Evolutionary conservation across 1,140 invertebrate species (phyloP).

Genomic region (Papilio xuthus): DNA sequence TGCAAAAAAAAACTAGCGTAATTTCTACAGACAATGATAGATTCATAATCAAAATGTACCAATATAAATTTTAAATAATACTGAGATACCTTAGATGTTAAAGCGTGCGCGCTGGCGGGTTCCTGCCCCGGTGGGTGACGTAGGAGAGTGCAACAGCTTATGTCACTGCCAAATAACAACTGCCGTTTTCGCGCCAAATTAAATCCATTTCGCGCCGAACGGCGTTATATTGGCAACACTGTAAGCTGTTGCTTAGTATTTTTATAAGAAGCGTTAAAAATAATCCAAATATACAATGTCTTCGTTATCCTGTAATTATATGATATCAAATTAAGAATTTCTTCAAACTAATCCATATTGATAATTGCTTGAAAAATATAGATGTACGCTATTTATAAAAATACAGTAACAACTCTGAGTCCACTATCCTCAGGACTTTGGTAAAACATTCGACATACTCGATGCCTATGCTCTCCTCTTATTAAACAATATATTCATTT

Average conservation of each 20-base stretch:
- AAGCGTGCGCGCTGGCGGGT: constrained; percentile 71
- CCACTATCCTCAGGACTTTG: constrained; percentile 27
- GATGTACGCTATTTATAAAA: constrained; percentile 49
- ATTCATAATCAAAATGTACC: constrained; percentile 86
- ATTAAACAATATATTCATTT: constrained; percentile 5
- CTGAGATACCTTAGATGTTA: constrained; percentile 77
- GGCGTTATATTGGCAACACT: constrained; percentile 21
- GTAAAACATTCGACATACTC: neutral
- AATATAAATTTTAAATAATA: constrained; percentile 82
- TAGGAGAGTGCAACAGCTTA: constrained; percentile 36
- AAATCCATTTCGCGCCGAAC: neutral
- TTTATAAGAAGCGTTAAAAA: constrained; percentile 39
- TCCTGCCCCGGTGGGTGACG: constrained; percentile 51
- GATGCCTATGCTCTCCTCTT: constrained; percentile 14
- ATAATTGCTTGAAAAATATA: constrained; percentile 41
- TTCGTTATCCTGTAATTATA: constrained; percentile 28
- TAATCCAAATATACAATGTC: constrained; percentile 22
- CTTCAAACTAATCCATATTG: constrained; percentile 28
- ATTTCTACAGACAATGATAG: constrained; percentile 84
- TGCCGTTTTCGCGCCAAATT: constrained; percentile 10
- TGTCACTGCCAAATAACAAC: constrained; percentile 7
- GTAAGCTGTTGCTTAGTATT: constrained; percentile 36
- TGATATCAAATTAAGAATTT: constrained; percentile 16
- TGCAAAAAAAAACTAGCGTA: constrained; percentile 82
- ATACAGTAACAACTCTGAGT: constrained; percentile 42